Percentiles rank a stretch among this genome's conserved stretches.
Conservation (phyloP, 2,113 vertebrate genomes). For the Microcebus ravelobensis region DNA sequence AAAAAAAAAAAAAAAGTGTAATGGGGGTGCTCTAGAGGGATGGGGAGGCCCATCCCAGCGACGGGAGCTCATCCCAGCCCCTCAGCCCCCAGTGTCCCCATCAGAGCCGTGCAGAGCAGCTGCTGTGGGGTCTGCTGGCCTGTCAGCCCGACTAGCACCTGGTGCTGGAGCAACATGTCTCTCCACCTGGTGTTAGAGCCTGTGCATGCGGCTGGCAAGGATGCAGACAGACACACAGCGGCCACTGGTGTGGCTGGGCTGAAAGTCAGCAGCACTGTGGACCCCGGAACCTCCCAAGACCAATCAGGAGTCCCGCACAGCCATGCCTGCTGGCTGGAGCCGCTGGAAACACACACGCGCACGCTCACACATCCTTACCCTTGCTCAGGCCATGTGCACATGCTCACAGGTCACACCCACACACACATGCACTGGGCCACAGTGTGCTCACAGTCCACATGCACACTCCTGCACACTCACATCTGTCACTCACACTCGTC, state of each 20-base stretch:
- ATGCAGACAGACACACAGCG: background rate
- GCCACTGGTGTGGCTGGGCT: background rate
- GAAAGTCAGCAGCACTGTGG: background rate
- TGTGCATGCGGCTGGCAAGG: background rate
- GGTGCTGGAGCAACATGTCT: background rate
- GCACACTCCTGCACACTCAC: background rate
- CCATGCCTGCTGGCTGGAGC: background rate
- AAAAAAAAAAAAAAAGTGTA: too few relatives aligned
- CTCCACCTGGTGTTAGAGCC: background rate
- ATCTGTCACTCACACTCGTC: background rate
- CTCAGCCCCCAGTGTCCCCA: background rate
- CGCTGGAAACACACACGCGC: background rate
- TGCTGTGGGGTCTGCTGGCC: background rate
- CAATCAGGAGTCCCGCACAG: too few relatives aligned
- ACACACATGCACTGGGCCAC: background rate
- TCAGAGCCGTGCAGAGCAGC: background rate
- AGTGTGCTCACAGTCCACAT: background rate
- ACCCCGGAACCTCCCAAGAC: too few relatives aligned
- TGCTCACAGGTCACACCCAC: too few relatives aligned
- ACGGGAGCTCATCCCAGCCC: background rate
- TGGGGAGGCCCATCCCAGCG: too few relatives aligned
- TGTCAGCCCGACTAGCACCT: background rate
- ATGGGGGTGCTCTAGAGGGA: background rate
- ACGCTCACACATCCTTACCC: background rate
- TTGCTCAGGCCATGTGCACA: too few relatives aligned